Conservation (phyloP, 2,113 vertebrate species). For the Megalops atlanticus region DNA sequence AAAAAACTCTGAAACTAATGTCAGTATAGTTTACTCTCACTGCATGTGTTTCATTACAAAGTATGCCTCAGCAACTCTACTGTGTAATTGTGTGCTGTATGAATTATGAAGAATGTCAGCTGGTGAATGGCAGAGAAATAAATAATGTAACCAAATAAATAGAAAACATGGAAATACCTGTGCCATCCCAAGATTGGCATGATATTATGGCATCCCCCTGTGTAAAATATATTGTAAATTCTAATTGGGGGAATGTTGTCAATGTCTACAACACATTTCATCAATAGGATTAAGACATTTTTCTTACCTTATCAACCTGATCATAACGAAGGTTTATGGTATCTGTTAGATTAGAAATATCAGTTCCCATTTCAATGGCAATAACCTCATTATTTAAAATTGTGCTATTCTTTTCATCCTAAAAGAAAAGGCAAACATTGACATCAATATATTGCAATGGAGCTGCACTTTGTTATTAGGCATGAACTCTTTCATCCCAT, state of each 20-base stretch:
- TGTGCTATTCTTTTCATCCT: slow-evolving; percentile 54
- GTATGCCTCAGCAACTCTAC: too few relatives aligned
- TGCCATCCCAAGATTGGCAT: slow-evolving; percentile 64
- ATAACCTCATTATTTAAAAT: slow-evolving; percentile 52
- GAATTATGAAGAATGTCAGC: too few relatives aligned
- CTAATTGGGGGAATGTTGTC: not conserved
- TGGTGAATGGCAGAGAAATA: not conserved
- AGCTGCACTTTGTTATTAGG: not conserved
- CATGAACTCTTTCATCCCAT: not conserved
- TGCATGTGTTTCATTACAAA: too few relatives aligned
- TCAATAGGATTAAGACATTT: not conserved
- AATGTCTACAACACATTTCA: not conserved
- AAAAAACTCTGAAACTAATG: too few relatives aligned
- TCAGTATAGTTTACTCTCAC: too few relatives aligned
- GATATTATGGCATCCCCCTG: slow-evolving; percentile 28
- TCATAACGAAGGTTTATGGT: slow-evolving; percentile 48
- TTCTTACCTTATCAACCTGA: slow-evolving; percentile 39
- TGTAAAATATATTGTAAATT: slow-evolving; percentile 23
- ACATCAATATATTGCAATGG: not conserved
- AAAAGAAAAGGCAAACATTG: not conserved
- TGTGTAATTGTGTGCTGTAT: too few relatives aligned
- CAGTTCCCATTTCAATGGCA: slow-evolving; percentile 59
- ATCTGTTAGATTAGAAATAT: slow-evolving; percentile 52
- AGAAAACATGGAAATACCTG: slow-evolving; percentile 46
- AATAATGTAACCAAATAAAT: not conserved